Conservation (phyloP, 2,797 vertebrate species). For the Chelmon rostratus region DNA sequence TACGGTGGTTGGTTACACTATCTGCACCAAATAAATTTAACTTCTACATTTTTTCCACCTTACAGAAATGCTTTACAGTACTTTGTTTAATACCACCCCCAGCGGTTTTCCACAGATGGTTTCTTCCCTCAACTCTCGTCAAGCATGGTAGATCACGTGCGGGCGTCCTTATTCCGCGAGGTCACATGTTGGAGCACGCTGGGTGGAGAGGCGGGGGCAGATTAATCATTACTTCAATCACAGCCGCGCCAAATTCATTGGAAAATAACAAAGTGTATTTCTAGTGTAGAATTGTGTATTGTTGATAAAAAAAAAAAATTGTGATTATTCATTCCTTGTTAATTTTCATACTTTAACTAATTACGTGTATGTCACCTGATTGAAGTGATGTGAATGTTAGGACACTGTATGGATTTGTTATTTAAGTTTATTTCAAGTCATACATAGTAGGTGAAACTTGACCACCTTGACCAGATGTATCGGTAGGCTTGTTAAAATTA, state of each 20-base stretch:
- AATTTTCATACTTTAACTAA: no score
- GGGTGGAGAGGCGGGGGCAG: background rate
- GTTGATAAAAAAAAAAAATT: background rate
- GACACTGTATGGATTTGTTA: no score
- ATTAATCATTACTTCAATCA: no score
- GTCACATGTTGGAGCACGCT: slow-evolving; percentile 24
- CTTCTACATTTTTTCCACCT: no score
- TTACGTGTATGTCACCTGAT: no score
- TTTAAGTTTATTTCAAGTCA: no score
- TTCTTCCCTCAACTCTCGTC: background rate
- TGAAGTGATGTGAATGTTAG: no score
- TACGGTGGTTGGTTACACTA: background rate
- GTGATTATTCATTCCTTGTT: background rate
- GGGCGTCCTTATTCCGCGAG: background rate
- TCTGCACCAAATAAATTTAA: background rate
- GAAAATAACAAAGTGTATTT: background rate
- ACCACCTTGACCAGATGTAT: no score
- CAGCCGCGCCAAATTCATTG: background rate
- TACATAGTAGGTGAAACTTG: no score
- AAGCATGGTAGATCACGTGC: slow-evolving; percentile 37
- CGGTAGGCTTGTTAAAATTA: no score
- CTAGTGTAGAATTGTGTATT: background rate
- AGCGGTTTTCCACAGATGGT: background rate
- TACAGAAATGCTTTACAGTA: background rate
- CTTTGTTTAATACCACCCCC: background rate